Evolutionary conservation across 2,888 invertebrate species (phyloP), one percentile per base, ranked within the genome.

Genomic region (Imbricaverruca yamaguchii): DNA sequence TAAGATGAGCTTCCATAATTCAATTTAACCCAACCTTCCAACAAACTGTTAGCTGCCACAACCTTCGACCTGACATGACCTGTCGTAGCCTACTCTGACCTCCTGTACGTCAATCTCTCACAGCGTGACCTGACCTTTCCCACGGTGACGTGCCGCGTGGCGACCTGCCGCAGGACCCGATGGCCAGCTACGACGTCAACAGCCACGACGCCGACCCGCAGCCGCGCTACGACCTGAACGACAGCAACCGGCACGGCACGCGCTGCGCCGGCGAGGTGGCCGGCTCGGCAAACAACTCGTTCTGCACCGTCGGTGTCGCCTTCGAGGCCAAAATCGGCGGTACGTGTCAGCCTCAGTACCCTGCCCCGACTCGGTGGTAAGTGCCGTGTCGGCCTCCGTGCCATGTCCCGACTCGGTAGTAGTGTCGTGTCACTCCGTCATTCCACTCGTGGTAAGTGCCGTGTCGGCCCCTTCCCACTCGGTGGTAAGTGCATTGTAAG

Each of bases 251-350:
- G 53, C 96, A 95, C 87, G 95, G 95, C 6, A 84, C 83, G 6
- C 61, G 83, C 39, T 83, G 83, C 82, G 83, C 84, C 13, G 84
- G 84, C 11, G 83, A 84, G 80, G 98, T 99, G 13, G 98, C 99
- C 0, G 98, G 98, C 6, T 93, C 95, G 57, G 97, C 96, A 81
- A 97, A 98, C 88, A 99, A 99, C 89, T 93, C 94, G 57, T 90
- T 97, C 63, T 99, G 99, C 87, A 95, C 96, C 77, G 95, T 98
- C 12, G 99, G 98, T 39, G 94, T 99, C 74, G 98, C 99, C 0
- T 97, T 92, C 87, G 94, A 95, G 81, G 97, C 98, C 80, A 93
- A 93, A 85, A 97, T 99, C 85, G 97, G 97, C 87, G 96, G 93
- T 92, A 87, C 88, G 87, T 84, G 59, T 25, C 8, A 4, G 4